A percentile compares a stretch with the other conserved stretches of the same genome.
phyloP scores from a whole-genome alignment of 2,888 invertebrate species.

The Chouioia cunea region DNA sequence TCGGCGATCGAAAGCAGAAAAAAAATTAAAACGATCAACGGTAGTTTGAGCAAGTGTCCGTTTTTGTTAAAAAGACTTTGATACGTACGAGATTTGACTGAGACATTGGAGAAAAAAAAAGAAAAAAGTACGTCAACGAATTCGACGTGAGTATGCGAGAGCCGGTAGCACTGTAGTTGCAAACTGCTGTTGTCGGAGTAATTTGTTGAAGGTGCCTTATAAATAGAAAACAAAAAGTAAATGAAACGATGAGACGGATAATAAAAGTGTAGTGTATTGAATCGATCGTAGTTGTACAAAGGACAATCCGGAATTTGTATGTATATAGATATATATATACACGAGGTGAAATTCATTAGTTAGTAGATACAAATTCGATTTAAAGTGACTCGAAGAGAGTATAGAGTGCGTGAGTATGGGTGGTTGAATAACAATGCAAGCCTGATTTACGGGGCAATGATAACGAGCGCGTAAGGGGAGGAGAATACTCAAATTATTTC shows the following conservation, averaged over 20 bases:
- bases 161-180: constrained; percentile 38
- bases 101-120: constrained; percentile 24
- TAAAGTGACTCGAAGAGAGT: constrained; percentile 56
- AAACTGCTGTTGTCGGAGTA: constrained; percentile 57
- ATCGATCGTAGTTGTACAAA: constrained; percentile 56
- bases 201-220: constrained; percentile 69
- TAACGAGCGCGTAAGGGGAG: constrained; percentile 53
- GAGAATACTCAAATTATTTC: constrained; percentile 66
- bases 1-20: constrained; percentile 7
- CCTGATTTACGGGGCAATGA: constrained; percentile 31
- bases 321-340: constrained; percentile 54
- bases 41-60: constrained; percentile 42
- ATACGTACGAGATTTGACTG: constrained; percentile 45
- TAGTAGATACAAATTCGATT: constrained; percentile 56
- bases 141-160: constrained; percentile 28
- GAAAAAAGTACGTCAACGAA: constrained; percentile 5
- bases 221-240: constrained; percentile 56
- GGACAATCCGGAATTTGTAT: constrained; percentile 64
- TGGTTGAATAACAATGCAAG: constrained; percentile 40
- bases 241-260: constrained; percentile 49
- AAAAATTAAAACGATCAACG: constrained; percentile 18
- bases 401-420: constrained; percentile 14
- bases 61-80: constrained; percentile 46
- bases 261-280: constrained; percentile 59
- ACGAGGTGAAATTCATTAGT: constrained; percentile 51